Conservation (phyloP, 2,113 vertebrate species). For the Cairina moschata region DNA sequence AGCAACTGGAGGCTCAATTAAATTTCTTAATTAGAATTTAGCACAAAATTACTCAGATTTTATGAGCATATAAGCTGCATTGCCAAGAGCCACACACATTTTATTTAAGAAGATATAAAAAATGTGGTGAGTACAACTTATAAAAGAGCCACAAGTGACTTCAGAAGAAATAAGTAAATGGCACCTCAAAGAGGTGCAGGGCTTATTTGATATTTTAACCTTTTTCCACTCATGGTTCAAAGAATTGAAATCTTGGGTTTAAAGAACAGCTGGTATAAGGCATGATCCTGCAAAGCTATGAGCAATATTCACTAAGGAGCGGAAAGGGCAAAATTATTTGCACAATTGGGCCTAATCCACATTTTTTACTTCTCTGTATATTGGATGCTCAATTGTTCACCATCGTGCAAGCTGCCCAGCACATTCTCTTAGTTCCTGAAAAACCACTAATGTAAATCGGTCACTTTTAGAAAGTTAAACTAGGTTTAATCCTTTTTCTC, state of each 20-base stretch:
- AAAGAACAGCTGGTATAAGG: background rate
- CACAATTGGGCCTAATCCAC: background rate
- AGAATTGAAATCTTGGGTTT: background rate
- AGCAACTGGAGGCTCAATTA: conserved; percentile 61
- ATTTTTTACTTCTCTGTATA: background rate
- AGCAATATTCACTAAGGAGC: background rate
- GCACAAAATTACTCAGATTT: conserved; percentile 9
- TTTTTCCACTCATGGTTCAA: background rate
- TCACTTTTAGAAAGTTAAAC: conserved; percentile 47
- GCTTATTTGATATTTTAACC: background rate
- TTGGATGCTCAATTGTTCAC: background rate
- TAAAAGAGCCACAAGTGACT: conserved; percentile 1
- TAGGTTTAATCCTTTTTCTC: conserved; percentile 4
- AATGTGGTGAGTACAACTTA: conserved; percentile 4
- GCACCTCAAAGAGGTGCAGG: background rate
- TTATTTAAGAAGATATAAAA: conserved; percentile 56
- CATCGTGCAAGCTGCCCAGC: background rate
- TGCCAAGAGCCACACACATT: background rate
- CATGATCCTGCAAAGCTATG: background rate
- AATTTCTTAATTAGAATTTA: conserved; percentile 58
- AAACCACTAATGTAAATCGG: background rate
- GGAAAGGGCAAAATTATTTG: background rate
- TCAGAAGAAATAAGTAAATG: conserved; percentile 40
- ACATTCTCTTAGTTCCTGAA: background rate
- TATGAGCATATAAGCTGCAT: conserved; percentile 14